Base-by-base conservation (phyloP, 2,888 invertebrate genomes). In the Incurvaria masculella region DNA sequence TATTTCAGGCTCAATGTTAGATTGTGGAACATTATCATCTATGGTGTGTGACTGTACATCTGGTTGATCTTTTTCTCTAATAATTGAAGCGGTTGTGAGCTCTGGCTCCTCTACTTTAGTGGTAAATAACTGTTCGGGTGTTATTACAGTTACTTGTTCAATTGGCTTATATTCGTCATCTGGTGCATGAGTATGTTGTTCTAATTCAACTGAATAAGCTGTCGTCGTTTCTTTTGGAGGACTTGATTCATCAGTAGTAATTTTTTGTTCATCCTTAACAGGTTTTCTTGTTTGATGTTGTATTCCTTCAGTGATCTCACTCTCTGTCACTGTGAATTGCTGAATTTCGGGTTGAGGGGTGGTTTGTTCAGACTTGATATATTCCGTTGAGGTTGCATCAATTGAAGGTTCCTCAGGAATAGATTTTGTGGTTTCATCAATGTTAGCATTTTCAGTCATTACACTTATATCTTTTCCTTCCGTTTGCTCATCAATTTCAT, bases 191-290 rank as follows among this genome's bases (percentile, higher is more conserved):
- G 67, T 65, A 49, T 72, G 71, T 56, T 69, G 67, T 56, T 70
- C 62, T 48, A 72, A 58, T 58, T 70, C 69, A 44, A 70, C 62
- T 39, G 66, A 56, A 51, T 65, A 66, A 46, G 68, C 65, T 2
- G 65, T 69, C 14, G 69, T 63, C 2, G 21, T 43, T 21, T 43
- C 21, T 43, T 43, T 20, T 42, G 42, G 16, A 40, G 19, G 42
- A 14, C 5, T 42, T n/a, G 26, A n/a, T 21, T 45, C 40, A 17
- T 45, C 39, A 20, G 20, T 17, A 19, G 20, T 33, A 8, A 2
- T 39, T 39, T 4, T 14, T 16, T 6, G 16, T 17, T 26, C 33
- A 19, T 10, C 14, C n/a, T 33, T 33, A 33, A 18, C 33, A 18
- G 14, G 18, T 11, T 17, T 8, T 20, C 17, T 45, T 14, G 19